Percentiles rank a stretch among this genome's conserved stretches.
These are phyloP conservation scores for Artemisiospiza belli DNA, from an alignment of 2,113 vertebrate genomes.

Conservation along the genomic window DNA sequence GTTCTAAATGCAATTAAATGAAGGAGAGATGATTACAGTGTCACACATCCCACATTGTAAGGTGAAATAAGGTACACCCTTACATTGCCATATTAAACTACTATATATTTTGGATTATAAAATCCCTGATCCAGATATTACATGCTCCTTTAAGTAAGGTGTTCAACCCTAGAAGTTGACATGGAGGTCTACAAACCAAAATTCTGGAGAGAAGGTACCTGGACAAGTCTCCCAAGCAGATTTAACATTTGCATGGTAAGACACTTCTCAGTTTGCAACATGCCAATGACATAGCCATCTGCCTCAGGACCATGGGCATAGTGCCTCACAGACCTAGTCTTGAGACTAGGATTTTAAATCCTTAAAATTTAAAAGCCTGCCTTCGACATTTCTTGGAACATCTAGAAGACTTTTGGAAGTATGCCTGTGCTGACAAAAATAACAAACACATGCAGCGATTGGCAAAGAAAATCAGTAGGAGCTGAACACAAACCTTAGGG, in stretches of 20 bases:
- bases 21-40: not conserved
- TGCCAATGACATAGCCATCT: not conserved
- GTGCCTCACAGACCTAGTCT: not conserved
- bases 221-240: not conserved
- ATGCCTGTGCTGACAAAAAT: constrained; percentile 11
- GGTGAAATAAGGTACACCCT: not conserved
- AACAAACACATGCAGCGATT: constrained; percentile 7
- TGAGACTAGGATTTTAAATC: not conserved
- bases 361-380: not conserved
- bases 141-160: not conserved
- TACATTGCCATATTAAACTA: not conserved
- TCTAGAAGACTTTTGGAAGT: constrained; percentile 5
- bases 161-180: not conserved
- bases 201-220: not conserved
- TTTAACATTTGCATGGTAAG: not conserved
- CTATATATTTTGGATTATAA: not conserved
- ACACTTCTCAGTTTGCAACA: not conserved
- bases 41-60: not conserved
- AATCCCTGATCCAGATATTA: not conserved
- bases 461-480: constrained; percentile 22
- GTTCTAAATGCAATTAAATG: not conserved
- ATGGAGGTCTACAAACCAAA: not conserved
- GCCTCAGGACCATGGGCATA: not conserved
- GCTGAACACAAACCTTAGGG: not conserved
- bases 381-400: constrained; percentile 25